Evolutionary conservation across 2,888 invertebrate genomes (phyloP), one percentile per base, ranked within the genome.

Genomic region (Philonicus albiceps): DNA sequence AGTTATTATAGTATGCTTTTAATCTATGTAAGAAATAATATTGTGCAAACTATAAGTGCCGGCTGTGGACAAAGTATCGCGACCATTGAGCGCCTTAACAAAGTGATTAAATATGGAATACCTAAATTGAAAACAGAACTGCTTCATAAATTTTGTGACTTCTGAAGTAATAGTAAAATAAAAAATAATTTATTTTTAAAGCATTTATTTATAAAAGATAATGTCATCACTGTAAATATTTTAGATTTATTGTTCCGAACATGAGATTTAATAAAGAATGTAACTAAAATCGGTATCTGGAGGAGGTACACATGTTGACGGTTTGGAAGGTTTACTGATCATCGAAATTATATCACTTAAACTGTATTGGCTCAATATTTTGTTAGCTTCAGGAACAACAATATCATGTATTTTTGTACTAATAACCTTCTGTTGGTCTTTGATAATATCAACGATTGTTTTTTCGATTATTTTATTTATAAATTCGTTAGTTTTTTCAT

Each of bases 381-480:
- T 55, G 43, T 86, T 80, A 22, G 78, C 55, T 16, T n/a, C 4
- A 1, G 86, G 81, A 19, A 80, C 30, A n/a, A 86, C 72, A 16
- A 86, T 40, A 11, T 81, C 81, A 7, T 86, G 31, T 30, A 86
- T 73, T 6, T 22, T 40, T 27, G 81, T 31, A n/a, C 81, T 86
- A 4, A 86, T 81, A 11, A 16, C n/a, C 27, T 30, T 34, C 43
- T 74, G 19, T 19, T 85, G 49, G 1, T 85, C 43, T 27, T 19
- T 75, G 11, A 85, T 19, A 8, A 49, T 40, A 53, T 75, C 13
- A 27, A 75, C 13, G 0, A 87, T 13, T 16, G 73, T n/a, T 43
- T 49, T 40, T 72, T 88, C 87, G 43, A 88, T 53, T 11, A 80
- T 19, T 31, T 40, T 31, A 85, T 86, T 88, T 8, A 83, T 30